A percentile compares a stretch with the other conserved stretches of the same genome.
Conservation (phyloP, 2,113 vertebrate genomes). For the Bungarus multicinctus region DNA sequence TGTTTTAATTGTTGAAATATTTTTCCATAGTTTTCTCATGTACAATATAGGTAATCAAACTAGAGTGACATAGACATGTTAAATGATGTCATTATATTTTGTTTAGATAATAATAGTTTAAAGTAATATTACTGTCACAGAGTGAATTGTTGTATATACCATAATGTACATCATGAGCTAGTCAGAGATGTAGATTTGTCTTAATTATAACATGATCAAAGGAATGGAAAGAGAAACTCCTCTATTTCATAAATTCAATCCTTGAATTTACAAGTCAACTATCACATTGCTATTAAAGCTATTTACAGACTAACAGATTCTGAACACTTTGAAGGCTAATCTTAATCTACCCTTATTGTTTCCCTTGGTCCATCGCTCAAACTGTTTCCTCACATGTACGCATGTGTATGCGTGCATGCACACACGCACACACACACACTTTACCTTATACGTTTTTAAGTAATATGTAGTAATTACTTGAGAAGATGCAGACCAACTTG, state of each 20-base stretch:
- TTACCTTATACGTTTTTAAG: background rate
- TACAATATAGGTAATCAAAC: background rate
- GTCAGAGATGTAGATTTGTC: background rate
- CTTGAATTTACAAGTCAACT: background rate
- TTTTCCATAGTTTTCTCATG: background rate
- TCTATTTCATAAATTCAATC: background rate
- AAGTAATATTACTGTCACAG: background rate
- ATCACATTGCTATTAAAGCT: background rate
- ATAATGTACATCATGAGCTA: background rate
- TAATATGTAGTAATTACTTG: background rate
- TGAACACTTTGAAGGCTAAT: background rate
- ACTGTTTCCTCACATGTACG: background rate
- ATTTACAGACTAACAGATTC: background rate
- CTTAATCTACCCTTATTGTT: background rate
- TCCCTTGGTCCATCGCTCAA: background rate
- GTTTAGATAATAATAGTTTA: background rate
- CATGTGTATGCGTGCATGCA: fast-evolving
- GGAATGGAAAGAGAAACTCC: no score
- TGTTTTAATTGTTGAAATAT: background rate
- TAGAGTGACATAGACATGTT: background rate
- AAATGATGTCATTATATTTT: background rate
- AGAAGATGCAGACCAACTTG: background rate
- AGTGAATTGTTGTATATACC: background rate
- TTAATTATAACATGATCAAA: background rate
- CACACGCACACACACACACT: background rate